These are phyloP conservation scores for Solenodon paradoxus DNA, from an alignment of 2,113 vertebrate species.

Conservation along the genomic window DNA sequence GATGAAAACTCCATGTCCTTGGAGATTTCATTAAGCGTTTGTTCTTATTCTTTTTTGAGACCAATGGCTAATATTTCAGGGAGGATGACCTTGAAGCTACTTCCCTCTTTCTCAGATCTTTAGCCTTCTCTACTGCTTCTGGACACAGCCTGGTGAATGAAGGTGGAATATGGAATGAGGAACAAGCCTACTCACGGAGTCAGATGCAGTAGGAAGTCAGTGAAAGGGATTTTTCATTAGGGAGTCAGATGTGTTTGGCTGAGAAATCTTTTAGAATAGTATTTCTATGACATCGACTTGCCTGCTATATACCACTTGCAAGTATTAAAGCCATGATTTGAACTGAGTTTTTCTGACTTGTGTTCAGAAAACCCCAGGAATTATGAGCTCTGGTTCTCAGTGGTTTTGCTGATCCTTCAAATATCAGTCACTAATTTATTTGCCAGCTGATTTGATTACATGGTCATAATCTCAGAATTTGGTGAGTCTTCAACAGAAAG, in stretches of 20 bases:
- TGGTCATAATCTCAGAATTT: not conserved
- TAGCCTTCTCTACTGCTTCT: not conserved
- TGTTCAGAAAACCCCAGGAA: not conserved
- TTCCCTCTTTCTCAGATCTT: not conserved
- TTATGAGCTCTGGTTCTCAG: not conserved
- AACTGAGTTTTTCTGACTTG: not conserved
- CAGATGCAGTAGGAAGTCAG: not conserved
- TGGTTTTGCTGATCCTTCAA: not conserved
- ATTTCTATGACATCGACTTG: not conserved
- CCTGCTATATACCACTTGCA: not conserved
- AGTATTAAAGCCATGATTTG: not conserved
- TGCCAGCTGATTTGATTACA: not conserved
- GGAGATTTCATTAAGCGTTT: constrained; percentile 18
- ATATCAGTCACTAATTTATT: not conserved
- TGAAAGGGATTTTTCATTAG: not conserved
- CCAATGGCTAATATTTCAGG: not conserved
- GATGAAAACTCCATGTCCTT: not conserved
- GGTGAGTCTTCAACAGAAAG: not conserved
- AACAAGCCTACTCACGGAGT: not conserved
- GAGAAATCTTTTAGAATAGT: not conserved
- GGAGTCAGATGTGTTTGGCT: not conserved
- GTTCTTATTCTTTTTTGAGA: not conserved
- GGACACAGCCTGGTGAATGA: not conserved
- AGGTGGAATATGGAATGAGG: not conserved
- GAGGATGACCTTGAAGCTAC: not conserved